Conservation (phyloP, 1,140 invertebrate species). For the Camponotus vicinus region DNA sequence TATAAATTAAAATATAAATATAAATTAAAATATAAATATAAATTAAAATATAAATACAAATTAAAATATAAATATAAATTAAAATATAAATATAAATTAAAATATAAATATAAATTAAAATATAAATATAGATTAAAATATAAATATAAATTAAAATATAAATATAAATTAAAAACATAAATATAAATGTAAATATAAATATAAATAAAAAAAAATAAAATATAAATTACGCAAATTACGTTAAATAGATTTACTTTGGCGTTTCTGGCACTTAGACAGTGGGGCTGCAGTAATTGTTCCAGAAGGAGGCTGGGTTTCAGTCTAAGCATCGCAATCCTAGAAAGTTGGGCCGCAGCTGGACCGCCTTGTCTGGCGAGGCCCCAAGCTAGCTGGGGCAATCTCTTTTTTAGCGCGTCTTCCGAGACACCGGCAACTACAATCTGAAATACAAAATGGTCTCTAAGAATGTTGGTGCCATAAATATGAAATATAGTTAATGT, state of each 20-base stretch:
- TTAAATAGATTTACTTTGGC: constrained; percentile 84
- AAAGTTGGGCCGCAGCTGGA: constrained; percentile 87
- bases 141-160: too few relatives aligned
- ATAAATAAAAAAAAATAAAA: too few relatives aligned
- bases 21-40: too few relatives aligned
- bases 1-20: too few relatives aligned
- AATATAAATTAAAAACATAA: too few relatives aligned
- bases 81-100: too few relatives aligned
- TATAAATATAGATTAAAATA: too few relatives aligned
- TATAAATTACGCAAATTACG: neutral
- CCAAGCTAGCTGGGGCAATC: constrained; percentile 86
- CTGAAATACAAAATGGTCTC: constrained; percentile 64
- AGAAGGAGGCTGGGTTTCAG: constrained; percentile 88
- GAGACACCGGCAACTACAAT: constrained; percentile 81
- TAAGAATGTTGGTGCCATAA: neutral
- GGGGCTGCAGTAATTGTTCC: constrained; percentile 88
- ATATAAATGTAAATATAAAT: too few relatives aligned
- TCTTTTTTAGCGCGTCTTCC: constrained; percentile 82
- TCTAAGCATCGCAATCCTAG: constrained; percentile 89
- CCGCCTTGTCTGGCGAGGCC: constrained; percentile 88
- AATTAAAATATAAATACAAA: too few relatives aligned
- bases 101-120: too few relatives aligned
- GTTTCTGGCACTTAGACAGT: constrained; percentile 89
- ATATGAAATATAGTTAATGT: neutral
- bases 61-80: too few relatives aligned